A percentile compares a stretch with the other conserved stretches of the same genome.
Conservation (phyloP, 2,888 invertebrate species). For the Tupiocoris notatus region DNA sequence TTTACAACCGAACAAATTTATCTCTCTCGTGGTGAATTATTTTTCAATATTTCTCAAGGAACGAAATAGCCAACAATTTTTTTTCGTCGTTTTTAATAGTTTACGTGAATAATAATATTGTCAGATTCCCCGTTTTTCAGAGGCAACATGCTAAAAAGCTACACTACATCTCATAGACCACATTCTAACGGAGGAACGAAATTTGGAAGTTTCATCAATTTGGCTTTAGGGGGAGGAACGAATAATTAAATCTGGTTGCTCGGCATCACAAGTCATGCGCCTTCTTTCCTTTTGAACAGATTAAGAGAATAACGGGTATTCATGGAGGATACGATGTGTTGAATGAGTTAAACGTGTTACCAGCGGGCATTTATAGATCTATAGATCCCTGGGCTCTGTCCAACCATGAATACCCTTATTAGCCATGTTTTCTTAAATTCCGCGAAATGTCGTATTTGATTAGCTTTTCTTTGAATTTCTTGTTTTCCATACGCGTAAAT, state of each 20-base stretch:
- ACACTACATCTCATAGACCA: constrained; percentile 48
- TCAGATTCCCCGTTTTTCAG: constrained; percentile 45
- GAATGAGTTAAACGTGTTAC: too few species aligned
- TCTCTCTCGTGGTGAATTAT: constrained; percentile 40
- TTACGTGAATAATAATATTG: constrained; percentile 45
- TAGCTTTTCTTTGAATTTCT: constrained; percentile 4
- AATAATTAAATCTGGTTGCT: constrained; percentile 8
- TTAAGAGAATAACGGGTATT: neutral
- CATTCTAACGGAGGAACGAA: constrained; percentile 46
- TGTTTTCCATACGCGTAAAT: neutral
- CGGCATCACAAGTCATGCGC: neutral
- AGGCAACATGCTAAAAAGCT: constrained; percentile 45
- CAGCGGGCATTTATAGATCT: too few species aligned
- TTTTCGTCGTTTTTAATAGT: constrained; percentile 42
- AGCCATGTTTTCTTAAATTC: too few species aligned
- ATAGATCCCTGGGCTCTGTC: too few species aligned
- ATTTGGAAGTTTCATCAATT: constrained; percentile 41
- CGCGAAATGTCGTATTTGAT: too few species aligned
- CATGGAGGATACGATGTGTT: too few species aligned
- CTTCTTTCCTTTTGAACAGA: neutral
- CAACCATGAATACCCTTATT: too few species aligned
- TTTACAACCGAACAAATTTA: constrained; percentile 31
- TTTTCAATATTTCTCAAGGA: constrained; percentile 39
- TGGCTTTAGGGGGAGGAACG: constrained; percentile 38
- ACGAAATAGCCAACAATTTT: constrained; percentile 38